These are phyloP conservation scores for Athetis lepigone DNA, from an alignment of 2,888 invertebrate species.

Conservation along the genomic window DNA sequence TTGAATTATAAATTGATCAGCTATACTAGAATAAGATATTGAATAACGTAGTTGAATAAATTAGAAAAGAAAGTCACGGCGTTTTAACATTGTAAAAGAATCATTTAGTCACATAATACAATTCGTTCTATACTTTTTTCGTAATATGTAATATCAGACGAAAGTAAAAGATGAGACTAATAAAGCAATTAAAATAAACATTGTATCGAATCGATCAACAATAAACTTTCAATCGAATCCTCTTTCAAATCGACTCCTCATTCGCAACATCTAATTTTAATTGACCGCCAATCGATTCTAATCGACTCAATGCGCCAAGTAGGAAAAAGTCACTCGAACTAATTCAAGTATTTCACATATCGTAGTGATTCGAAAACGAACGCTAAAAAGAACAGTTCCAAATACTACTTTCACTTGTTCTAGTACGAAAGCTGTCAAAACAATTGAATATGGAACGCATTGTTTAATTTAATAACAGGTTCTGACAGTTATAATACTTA, in stretches of 20 bases:
- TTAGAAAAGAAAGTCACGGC: background rate
- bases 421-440: slow-evolving; percentile 57
- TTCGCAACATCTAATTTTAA: slow-evolving; percentile 45
- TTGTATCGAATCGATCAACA: slow-evolving; percentile 30
- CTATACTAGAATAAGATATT: background rate
- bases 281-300: slow-evolving; percentile 46
- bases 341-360: slow-evolving; percentile 57
- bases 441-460: slow-evolving; percentile 47
- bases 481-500: slow-evolving; percentile 37
- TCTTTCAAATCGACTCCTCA: slow-evolving; percentile 24
- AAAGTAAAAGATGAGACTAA: slow-evolving; percentile 6
- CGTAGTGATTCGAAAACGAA: slow-evolving; percentile 59
- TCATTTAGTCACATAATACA: background rate
- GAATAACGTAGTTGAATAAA: background rate
- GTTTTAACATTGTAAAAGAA: background rate
- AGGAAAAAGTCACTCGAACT: slow-evolving; percentile 59
- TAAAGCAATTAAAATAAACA: slow-evolving; percentile 17
- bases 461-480: slow-evolving; percentile 47
- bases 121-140: slow-evolving; percentile 16
- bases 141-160: background rate
- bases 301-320: slow-evolving; percentile 39
- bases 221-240: slow-evolving; percentile 8
- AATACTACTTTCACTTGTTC: slow-evolving; percentile 59
- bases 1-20: no score
- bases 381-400: slow-evolving; percentile 57